A percentile compares a stretch with the other conserved stretches of the same genome.
These are phyloP conservation scores for Synanthedon vespiformis DNA, from an alignment of 2,888 invertebrate species.

Conservation along the genomic window DNA sequence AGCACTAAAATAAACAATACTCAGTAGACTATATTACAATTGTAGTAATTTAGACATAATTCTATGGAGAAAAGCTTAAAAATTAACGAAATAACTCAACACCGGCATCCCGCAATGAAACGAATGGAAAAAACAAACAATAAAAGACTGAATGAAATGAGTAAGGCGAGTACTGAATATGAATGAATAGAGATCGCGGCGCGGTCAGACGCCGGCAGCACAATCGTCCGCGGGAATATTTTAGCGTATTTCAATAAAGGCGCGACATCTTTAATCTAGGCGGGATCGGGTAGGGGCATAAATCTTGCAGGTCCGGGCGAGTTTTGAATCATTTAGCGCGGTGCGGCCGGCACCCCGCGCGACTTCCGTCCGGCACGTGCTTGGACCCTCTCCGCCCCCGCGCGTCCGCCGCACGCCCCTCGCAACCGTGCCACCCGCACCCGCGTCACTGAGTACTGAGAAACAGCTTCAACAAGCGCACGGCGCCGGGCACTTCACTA, in stretches of 20 bases:
- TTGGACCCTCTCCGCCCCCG: constrained; percentile 23
- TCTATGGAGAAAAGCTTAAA: not conserved
- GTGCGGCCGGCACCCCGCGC: constrained; percentile 48
- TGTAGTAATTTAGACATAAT: too few species aligned
- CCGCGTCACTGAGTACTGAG: too few species aligned
- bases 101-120: constrained; percentile 24
- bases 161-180: constrained; percentile 36
- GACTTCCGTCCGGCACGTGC: constrained; percentile 69
- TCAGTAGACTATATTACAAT: too few species aligned
- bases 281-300: constrained; percentile 64
- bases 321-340: constrained; percentile 71
- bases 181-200: constrained; percentile 31
- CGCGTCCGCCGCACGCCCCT: constrained; percentile 16
- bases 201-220: constrained; percentile 6
- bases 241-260: constrained; percentile 66
- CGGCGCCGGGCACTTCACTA: too few species aligned
- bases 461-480: too few species aligned
- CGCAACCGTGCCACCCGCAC: constrained; percentile 26
- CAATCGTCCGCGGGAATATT: constrained; percentile 27
- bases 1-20: too few species aligned
- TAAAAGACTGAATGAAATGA: constrained; percentile 54
- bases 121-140: constrained; percentile 49
- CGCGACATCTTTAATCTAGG: constrained; percentile 69
- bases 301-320: constrained; percentile 67
- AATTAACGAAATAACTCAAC: constrained; percentile 22